A percentile compares a stretch with the other conserved stretches of the same genome.
phyloP scores from a whole-genome alignment of 1,140 invertebrate genomes.

The Pogonomyrmex californicus region DNA sequence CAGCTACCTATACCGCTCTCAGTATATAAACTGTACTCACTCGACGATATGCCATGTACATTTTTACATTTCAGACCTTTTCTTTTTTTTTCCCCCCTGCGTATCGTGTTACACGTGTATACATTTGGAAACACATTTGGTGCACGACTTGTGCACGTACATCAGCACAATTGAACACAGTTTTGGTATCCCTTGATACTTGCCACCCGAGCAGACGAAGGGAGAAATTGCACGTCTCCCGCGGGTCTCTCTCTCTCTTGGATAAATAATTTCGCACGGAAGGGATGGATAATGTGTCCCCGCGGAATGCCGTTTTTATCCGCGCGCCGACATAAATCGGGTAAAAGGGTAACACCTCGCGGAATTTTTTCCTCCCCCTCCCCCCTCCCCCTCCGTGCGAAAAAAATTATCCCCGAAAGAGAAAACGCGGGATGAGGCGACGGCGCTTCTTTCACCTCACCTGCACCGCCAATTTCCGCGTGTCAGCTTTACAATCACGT shows the following conservation, averaged over 20 bases:
- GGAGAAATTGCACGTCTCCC: neutral
- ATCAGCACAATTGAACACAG: conserved; percentile 50
- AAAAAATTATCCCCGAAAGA: neutral
- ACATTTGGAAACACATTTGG: conserved; percentile 48
- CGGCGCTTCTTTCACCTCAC: neutral
- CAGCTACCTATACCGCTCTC: conserved; percentile 77
- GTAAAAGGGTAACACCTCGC: neutral
- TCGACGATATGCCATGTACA: conserved; percentile 67
- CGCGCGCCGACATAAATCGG: neutral
- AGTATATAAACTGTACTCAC: conserved; percentile 70
- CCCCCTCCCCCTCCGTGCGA: neutral
- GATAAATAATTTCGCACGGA: neutral
- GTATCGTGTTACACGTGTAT: conserved; percentile 59
- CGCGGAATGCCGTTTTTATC: neutral
- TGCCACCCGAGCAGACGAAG: conserved; percentile 7
- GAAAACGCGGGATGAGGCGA: neutral
- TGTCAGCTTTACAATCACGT: conserved; percentile 16
- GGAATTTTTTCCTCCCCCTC: neutral
- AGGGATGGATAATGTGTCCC: neutral
- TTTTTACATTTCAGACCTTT: conserved; percentile 60
- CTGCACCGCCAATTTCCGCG: conserved; percentile 11
- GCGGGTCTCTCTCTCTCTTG: neutral
- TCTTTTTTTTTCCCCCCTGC: neutral
- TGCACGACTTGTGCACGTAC: conserved; percentile 56
- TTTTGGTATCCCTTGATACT: conserved; percentile 51